phyloP scores from a whole-genome alignment of 1,140 invertebrate genomes.

The Aphelenchoides fujianensis region DNA sequence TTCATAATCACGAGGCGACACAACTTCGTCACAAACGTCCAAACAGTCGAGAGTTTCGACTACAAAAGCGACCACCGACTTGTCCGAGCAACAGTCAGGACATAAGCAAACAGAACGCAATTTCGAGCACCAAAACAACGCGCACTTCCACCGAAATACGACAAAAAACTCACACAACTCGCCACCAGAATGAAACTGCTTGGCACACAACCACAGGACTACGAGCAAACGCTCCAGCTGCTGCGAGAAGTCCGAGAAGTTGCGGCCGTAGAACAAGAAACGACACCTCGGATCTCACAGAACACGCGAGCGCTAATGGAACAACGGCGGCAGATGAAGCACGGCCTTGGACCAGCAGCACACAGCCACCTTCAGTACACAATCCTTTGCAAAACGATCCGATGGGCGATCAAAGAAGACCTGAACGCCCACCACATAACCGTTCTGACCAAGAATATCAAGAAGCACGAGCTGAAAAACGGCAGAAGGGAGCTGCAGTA shows the following conservation, averaged over 20 bases:
- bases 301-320: not conserved
- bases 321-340: not conserved
- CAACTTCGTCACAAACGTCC: not conserved
- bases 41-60: slow-evolving; percentile 9
- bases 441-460: not conserved
- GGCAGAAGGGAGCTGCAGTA: not conserved
- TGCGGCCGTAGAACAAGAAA: not conserved
- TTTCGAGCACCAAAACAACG: not conserved
- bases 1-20: not conserved
- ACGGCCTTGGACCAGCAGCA: not conserved
- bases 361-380: not conserved
- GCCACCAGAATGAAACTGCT: not conserved
- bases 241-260: not conserved
- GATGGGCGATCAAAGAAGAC: not conserved
- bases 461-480: not conserved
- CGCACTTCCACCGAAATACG: not conserved
- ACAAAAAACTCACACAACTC: not conserved
- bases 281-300: not conserved
- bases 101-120: not conserved
- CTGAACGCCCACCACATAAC: not conserved
- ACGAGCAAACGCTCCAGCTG: not conserved
- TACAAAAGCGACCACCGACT: slow-evolving; percentile 24
- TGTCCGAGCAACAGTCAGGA: slow-evolving; percentile 3
- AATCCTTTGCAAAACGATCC: not conserved
- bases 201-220: not conserved